Percentiles rank a stretch among this genome's conserved stretches.
Evolutionary conservation across 2,797 vertebrate genomes (phyloP).

Genomic region (Darevskia mixta): DNA sequence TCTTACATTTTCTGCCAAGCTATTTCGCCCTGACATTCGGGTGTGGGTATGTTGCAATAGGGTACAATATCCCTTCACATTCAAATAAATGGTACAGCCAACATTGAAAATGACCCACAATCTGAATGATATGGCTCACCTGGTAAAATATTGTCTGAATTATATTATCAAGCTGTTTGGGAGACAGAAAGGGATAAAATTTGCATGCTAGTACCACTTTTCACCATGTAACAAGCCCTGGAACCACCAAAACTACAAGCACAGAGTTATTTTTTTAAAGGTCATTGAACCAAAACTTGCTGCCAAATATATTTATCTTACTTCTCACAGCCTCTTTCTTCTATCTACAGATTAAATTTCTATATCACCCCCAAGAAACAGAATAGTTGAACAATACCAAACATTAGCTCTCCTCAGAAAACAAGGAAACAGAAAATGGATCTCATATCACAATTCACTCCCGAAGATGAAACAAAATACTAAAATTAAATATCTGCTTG

Average conservation of each 20-base stretch:
- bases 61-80: not conserved
- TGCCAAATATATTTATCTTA: conserved; percentile 21
- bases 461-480: conserved; percentile 18
- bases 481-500: conserved; percentile 9
- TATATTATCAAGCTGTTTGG: not conserved
- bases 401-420: conserved; percentile 7
- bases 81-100: not conserved
- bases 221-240: not conserved
- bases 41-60: not conserved
- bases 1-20: not conserved
- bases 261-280: not conserved
- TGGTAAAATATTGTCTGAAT: not conserved
- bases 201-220: not conserved
- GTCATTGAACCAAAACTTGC: not conserved
- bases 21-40: too few relatives aligned
- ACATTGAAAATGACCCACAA: not conserved
- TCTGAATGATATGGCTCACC: not conserved
- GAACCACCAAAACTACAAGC: not conserved
- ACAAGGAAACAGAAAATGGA: not conserved
- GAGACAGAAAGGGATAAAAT: not conserved
- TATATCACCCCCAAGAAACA: conserved; percentile 20
- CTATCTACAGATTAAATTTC: not conserved
- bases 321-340: conserved; percentile 7
- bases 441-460: conserved; percentile 14
- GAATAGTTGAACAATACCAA: not conserved